Evolutionary conservation across 2,888 invertebrate genomes (phyloP).

Genomic region (Rhagophthalmus giganteus): DNA sequence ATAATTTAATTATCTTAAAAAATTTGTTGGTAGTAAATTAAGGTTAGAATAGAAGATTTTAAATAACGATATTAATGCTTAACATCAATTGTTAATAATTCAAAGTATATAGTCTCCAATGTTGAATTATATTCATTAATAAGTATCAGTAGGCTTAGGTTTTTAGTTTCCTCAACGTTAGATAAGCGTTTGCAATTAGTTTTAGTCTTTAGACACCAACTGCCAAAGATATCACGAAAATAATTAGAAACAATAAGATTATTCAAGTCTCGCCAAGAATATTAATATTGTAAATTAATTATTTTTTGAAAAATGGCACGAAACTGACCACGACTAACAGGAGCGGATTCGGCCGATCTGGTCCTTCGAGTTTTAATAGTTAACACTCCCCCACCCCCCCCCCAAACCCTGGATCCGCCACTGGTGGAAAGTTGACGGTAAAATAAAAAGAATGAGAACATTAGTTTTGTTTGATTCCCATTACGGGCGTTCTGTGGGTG

Average conservation of each 20-base stretch:
- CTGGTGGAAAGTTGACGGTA: no score
- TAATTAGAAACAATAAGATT: constrained; percentile 20
- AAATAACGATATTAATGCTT: constrained; percentile 25
- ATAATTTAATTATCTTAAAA: no score
- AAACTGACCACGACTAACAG: no score
- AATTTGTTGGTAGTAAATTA: constrained; percentile 4
- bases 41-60: constrained; percentile 3
- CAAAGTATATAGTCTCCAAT: constrained; percentile 23
- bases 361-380: no score
- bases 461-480: no score
- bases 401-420: no score
- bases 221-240: constrained; percentile 26
- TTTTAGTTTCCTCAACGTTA: constrained; percentile 9
- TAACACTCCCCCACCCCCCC: no score
- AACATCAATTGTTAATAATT: constrained; percentile 28
- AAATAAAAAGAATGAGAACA: no score
- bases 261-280: constrained; percentile 15
- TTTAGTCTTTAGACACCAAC: constrained; percentile 18
- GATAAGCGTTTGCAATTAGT: constrained; percentile 12
- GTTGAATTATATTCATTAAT: constrained; percentile 21
- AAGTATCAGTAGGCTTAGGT: constrained; percentile 9
- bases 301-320: constrained; percentile 7
- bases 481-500: no score
- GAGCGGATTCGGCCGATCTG: no score
- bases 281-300: constrained; percentile 21